These are phyloP conservation scores for Rostratula benghalensis DNA, from an alignment of 2,113 vertebrate genomes.

Conservation along the genomic window DNA sequence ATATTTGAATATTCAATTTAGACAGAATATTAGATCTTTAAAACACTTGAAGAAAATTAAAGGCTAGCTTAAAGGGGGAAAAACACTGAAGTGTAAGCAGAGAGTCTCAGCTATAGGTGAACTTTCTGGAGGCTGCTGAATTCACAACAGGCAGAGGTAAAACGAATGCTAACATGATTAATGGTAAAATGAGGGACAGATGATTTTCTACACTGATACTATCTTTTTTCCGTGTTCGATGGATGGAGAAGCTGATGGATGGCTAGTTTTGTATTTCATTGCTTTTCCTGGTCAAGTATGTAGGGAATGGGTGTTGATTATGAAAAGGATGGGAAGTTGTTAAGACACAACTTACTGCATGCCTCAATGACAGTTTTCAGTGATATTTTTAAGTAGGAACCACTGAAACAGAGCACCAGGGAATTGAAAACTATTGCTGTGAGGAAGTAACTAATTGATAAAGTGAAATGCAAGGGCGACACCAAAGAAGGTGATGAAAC, in stretches of 20 bases:
- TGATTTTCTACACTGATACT: background rate
- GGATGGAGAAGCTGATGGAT: background rate
- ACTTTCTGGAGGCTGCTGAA: background rate
- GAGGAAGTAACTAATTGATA: background rate
- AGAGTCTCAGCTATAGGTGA: background rate
- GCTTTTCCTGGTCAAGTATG: background rate
- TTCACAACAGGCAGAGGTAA: background rate
- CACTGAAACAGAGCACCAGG: background rate
- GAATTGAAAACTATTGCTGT: background rate
- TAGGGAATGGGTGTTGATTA: background rate
- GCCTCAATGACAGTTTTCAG: background rate
- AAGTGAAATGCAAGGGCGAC: background rate
- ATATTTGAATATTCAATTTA: conserved; percentile 13
- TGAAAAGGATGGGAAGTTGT: background rate
- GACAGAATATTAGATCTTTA: background rate
- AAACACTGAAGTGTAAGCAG: background rate
- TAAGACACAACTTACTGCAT: background rate
- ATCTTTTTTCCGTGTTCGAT: background rate
- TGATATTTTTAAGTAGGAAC: background rate
- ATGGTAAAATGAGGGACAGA: background rate
- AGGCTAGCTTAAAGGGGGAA: background rate
- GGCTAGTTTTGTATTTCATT: background rate
- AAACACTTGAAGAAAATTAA: conserved; percentile 27
- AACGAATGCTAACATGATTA: background rate
- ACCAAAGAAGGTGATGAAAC: background rate